Evolutionary conservation across 2,888 invertebrate species (phyloP), one percentile per base, ranked within the genome.

Genomic region (Mesorhabditis spiculigera): DNA sequence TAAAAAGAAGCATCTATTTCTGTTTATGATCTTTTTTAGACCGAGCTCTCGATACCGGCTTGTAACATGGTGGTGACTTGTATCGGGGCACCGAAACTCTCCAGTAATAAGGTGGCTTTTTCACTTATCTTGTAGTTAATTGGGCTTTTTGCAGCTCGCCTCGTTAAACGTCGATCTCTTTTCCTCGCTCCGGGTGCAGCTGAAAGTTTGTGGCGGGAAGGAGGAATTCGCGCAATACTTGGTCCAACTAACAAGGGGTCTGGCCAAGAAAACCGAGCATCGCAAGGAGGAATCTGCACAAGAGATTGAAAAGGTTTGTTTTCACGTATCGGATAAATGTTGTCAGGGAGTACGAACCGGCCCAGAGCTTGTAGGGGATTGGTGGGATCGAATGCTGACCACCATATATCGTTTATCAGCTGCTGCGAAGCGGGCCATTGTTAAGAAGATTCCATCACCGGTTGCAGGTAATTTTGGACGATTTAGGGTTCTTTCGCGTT

Each of bases 91-190:
- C 58, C 58, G n/a, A 50, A 50, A 50, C 8, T 50, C 58, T 50
- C 58, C 58, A n/a, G 10, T 10, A 50, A 50, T 50, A 50, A 50
- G 58, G 58, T 50, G n/a, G 8, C n/a, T 50, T 10, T 50, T 50
- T 50, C 58, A 50, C 58, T 50, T n/a, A 50, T 28, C 28, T 28
- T 28, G 28, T 50, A 50, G 58, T 28, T 28, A 28, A 28, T 28
- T 28, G 28, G 28, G 28, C 28, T 28, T 28, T 28, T 28, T 28
- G 8, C 58, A 50, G 58, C 58, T 50, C 58, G 8, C n/a, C 58
- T 50, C 58, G 58, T n/a, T 50, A 10, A 50, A 50, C n/a, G n/a
- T 50, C 58, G 58, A 50, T n/a, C n/a, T 50, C 10, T 50, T 50
- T 50, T 10, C 58, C 58, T 50, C 58, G n/a, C n/a, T 50, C 10